phyloP scores from a whole-genome alignment of 2,113 vertebrate species.

The Thunnus maccoyii region DNA sequence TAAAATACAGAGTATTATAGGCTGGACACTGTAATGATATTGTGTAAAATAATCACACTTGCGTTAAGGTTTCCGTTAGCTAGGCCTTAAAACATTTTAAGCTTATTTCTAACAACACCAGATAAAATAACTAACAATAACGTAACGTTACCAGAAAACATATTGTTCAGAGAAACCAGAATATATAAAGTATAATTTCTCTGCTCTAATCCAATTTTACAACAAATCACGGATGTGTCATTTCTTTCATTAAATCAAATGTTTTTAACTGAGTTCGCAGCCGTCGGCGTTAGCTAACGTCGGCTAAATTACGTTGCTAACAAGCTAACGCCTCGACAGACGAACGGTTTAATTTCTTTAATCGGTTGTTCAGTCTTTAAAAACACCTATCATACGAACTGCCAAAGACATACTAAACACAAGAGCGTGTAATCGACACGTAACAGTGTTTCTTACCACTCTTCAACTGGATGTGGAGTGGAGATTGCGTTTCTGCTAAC shows the following conservation, averaged over 20 bases:
- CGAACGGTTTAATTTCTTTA: neutral
- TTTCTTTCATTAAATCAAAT: neutral
- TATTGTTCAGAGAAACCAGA: neutral
- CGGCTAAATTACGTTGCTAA: constrained; percentile 18
- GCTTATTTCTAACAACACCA: too few species aligned
- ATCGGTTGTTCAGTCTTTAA: neutral
- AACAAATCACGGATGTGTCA: too few species aligned
- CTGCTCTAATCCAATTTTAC: fast-evolving
- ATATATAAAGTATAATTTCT: neutral
- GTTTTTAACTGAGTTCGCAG: neutral
- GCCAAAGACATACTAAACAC: fast-evolving
- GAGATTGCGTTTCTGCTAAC: constrained; percentile 49
- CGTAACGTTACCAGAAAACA: fast-evolving
- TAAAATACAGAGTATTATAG: too few species aligned
- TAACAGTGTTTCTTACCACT: constrained; percentile 64
- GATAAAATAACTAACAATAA: neutral
- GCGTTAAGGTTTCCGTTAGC: neutral
- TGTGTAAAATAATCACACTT: neutral
- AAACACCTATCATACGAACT: neutral
- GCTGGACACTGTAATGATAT: neutral
- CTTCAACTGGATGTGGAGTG: constrained; percentile 12
- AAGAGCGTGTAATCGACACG: fast-evolving
- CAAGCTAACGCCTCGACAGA: constrained; percentile 42
- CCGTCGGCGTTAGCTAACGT: constrained; percentile 26
- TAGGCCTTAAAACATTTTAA: neutral